phyloP scores from a whole-genome alignment of 1,140 invertebrate genomes.

The Eriosoma lanigerum region DNA sequence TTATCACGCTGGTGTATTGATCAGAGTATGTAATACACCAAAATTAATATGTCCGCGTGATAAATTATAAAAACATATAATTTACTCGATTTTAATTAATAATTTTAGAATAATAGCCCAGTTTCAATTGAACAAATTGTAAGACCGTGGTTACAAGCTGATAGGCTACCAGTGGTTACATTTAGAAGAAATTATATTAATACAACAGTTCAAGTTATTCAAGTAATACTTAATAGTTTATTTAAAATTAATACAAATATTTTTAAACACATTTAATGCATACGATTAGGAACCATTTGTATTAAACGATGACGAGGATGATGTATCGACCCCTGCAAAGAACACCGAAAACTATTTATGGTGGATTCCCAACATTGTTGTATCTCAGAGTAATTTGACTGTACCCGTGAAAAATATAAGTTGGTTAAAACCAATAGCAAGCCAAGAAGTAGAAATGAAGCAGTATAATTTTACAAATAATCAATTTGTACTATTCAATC shows the following conservation, averaged over 20 bases:
- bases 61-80: no score
- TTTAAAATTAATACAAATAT: background rate
- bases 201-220: conserved; percentile 65
- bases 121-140: conserved; percentile 68
- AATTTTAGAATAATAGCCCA: conserved; percentile 24
- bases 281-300: conserved; percentile 54
- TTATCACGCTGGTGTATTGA: conserved; percentile 25
- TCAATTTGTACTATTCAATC: conserved; percentile 72
- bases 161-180: conserved; percentile 76
- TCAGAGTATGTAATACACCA: conserved; percentile 8
- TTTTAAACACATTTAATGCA: no score
- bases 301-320: conserved; percentile 36
- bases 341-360: conserved; percentile 62
- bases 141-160: conserved; percentile 78
- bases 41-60: no score
- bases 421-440: conserved; percentile 48
- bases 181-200: conserved; percentile 70
- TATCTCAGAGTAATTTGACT: conserved; percentile 62
- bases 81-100: background rate
- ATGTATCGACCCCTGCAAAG: conserved; percentile 24
- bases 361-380: conserved; percentile 70
- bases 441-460: conserved; percentile 49
- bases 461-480: conserved; percentile 49
- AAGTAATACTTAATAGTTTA: conserved; percentile 61
- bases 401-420: conserved; percentile 58